Percentiles rank a stretch among this genome's conserved stretches.
Evolutionary conservation across 2,888 invertebrate species (phyloP).

Genomic region (Dione vanillae): DNA sequence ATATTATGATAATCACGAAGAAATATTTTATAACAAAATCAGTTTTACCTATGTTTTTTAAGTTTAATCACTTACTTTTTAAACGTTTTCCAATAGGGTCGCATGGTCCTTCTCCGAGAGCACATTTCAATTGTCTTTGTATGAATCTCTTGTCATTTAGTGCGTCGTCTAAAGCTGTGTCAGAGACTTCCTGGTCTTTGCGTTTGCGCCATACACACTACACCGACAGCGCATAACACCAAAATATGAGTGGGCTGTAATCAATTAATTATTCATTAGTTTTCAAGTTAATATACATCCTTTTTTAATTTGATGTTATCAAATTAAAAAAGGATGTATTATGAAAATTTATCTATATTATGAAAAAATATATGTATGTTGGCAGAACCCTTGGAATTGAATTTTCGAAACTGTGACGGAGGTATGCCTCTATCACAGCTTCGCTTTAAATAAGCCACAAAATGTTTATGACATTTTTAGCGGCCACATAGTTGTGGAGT

Average conservation of each 20-base stretch:
- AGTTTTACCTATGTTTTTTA: not conserved
- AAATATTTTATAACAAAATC: not conserved
- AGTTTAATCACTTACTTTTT: slow-evolving; percentile 80
- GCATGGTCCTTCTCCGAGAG: slow-evolving; percentile 89
- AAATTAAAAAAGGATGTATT: no score
- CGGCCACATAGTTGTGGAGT: no score
- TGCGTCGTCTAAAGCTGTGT: slow-evolving; percentile 87
- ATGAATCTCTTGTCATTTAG: slow-evolving; percentile 89
- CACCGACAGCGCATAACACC: slow-evolving; percentile 58
- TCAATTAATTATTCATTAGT: slow-evolving; percentile 20
- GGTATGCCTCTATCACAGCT: no score
- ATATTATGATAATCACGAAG: no score
- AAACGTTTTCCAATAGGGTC: slow-evolving; percentile 89
- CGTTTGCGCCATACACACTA: slow-evolving; percentile 56
- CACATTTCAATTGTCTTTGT: slow-evolving; percentile 89
- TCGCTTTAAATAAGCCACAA: no score
- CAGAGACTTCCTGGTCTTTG: slow-evolving; percentile 83
- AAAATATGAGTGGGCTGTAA: slow-evolving; percentile 58
- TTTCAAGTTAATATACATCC: no score
- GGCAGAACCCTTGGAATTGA: no score
- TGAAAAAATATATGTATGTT: no score
- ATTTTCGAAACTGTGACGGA: no score
- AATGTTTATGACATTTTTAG: no score
- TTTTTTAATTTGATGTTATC: no score
- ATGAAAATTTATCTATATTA: no score